phyloP scores from a whole-genome alignment of 1,140 invertebrate genomes.

The Drosophila athabasca region DNA sequence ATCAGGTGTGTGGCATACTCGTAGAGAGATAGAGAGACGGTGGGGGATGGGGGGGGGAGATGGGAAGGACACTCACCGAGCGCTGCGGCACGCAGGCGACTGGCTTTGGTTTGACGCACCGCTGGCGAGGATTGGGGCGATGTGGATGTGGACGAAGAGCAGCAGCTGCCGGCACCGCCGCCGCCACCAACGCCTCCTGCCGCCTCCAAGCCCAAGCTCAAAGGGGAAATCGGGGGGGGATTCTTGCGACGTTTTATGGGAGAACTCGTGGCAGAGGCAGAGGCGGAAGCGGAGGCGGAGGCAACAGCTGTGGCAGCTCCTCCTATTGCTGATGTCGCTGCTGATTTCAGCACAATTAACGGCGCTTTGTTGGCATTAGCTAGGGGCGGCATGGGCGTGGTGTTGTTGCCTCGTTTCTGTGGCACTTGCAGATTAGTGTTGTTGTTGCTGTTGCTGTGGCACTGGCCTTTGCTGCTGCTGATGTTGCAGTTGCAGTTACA shows the following conservation, averaged over 20 bases:
- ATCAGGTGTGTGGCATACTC: conserved; percentile 1
- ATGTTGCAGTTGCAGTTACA: conserved; percentile 31
- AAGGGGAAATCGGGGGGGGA: conserved; percentile 43
- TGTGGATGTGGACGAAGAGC: conserved; percentile 59
- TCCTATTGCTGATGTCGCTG: conserved; percentile 28
- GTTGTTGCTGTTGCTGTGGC: conserved; percentile 33
- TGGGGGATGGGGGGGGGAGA: background rate
- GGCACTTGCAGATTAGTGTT: conserved; percentile 22
- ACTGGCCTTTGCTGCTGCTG: conserved; percentile 40
- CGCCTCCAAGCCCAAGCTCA: conserved; percentile 11
- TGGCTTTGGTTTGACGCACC: conserved; percentile 89
- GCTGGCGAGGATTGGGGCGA: conserved; percentile 67
- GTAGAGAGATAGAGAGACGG: conserved; percentile 4
- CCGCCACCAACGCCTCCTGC: background rate
- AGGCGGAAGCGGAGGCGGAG: conserved; percentile 15
- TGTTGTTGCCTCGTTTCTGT: conserved; percentile 41
- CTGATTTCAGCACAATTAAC: conserved; percentile 62
- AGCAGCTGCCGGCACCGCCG: conserved; percentile 51
- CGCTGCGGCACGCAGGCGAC: conserved; percentile 88
- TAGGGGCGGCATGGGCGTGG: conserved; percentile 72
- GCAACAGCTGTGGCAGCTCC: conserved; percentile 14
- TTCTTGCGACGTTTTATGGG: conserved; percentile 67
- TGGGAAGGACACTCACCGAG: conserved; percentile 70
- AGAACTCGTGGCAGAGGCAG: conserved; percentile 36
- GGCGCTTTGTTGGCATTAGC: conserved; percentile 68